phyloP scores from a whole-genome alignment of 1,140 invertebrate species.

The Tetramorium alpestre region DNA sequence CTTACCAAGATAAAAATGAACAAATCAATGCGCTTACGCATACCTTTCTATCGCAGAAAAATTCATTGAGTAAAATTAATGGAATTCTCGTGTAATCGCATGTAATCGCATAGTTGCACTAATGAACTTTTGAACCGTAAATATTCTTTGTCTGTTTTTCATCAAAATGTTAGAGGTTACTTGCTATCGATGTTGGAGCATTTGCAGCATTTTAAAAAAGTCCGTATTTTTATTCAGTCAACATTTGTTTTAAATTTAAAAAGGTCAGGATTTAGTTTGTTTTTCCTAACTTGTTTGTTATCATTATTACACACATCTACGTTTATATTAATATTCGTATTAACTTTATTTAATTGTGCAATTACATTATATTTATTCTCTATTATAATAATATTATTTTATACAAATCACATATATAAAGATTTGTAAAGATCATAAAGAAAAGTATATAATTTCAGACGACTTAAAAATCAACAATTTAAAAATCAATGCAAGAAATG shows the following conservation, averaged over 20 bases:
- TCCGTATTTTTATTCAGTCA: not conserved
- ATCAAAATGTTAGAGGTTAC: not conserved
- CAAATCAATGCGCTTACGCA: not conserved
- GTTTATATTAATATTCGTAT: not conserved
- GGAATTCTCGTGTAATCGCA: not conserved
- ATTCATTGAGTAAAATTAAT: not conserved
- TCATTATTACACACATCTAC: not conserved
- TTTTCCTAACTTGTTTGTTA: not conserved
- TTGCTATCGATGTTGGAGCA: not conserved
- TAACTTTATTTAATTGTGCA: not conserved
- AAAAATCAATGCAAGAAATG: not conserved
- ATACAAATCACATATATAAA: not conserved
- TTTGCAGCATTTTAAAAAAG: not conserved
- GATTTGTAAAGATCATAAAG: not conserved
- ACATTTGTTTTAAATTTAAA: not conserved
- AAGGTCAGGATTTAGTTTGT: not conserved
- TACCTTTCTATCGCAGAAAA: not conserved
- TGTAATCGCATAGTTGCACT: not conserved
- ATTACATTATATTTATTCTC: not conserved
- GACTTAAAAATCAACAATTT: not conserved
- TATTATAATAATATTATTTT: not conserved
- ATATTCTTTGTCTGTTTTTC: slow-evolving; percentile 4
- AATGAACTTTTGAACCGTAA: not conserved
- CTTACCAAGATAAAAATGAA: not conserved
- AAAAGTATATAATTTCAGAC: not conserved